Evolutionary conservation across 2,113 vertebrate species (phyloP), one percentile per base, ranked within the genome.

Genomic region (Toxotes chatareus): DNA sequence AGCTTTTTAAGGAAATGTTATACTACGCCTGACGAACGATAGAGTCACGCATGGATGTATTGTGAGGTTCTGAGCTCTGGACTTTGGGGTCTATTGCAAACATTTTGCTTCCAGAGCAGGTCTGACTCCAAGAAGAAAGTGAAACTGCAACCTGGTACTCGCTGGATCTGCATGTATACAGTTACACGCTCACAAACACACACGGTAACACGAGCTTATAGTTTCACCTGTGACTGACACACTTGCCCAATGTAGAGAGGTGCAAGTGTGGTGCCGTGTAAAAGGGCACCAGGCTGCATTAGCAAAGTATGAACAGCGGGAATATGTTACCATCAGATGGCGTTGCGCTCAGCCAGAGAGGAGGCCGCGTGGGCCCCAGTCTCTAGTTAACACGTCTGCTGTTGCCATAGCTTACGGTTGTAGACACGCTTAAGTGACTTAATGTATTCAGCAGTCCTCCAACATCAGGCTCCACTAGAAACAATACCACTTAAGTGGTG

Each of bases 311-410:
- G 51, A 87, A 80, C 57, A 2, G 38, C 9, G 31, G 72, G 79
- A 86, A 80, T 83, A 81, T 60, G 76, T 69, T 88, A 73, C 67
- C 60, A 64, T 74, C 75, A 74, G 64, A 31, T 75, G 84, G 47
- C 19, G 4, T 70, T 56, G 70, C 27, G 42, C 70, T 78, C 46
- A 70, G 59, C 23, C 73, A 17, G 11, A 78, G 63, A 68, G 42
- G 62, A 81, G 69, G 64, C 84, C 14, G 4, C 13, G 1, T 3
- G 32, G 53, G 69, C 75, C 63, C 76, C 40, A 0, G 44, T 40
- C 72, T 71, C 59, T 81, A 73, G 86, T 88, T 91, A 91, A 88
- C 89, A 78, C 75, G 47, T 88, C 83, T 82, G 73, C 75, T 63
- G 66, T 42, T 81, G 76, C 86, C 81, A 79, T 84, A 88, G 84